Percentiles rank a stretch among this genome's conserved stretches.
Evolutionary conservation across 2,113 vertebrate genomes (phyloP).

Genomic region (Ascaphus truei): DNA sequence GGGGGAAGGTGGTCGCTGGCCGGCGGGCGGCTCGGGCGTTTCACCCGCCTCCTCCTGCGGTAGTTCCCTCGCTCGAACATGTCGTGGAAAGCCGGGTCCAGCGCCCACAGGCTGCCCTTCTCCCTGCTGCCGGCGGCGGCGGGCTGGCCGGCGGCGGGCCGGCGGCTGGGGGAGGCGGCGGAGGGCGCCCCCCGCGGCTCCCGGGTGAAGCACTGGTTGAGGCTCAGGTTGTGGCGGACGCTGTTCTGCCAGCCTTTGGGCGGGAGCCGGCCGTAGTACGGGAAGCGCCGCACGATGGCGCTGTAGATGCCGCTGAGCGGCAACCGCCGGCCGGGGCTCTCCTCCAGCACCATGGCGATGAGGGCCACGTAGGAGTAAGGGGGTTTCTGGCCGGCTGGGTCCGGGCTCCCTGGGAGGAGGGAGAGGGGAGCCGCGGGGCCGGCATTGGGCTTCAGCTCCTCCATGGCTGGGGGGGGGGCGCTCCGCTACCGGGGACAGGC

Average conservation of each 20-base stretch:
- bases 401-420: too few relatives aligned
- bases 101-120: constrained; percentile 67
- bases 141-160: constrained; percentile 35
- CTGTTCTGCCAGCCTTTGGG: constrained; percentile 76
- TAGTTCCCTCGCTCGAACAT: constrained; percentile 72
- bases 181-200: too few relatives aligned
- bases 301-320: constrained; percentile 73
- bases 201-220: constrained; percentile 74
- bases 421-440: not conserved
- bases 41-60: constrained; percentile 56
- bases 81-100: constrained; percentile 67
- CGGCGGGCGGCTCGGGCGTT: constrained; percentile 40
- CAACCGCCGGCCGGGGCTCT: constrained; percentile 59
- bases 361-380: constrained; percentile 76
- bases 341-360: constrained; percentile 75
- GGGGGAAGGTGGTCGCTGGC: not conserved
- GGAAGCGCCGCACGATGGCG: constrained; percentile 67
- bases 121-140: constrained; percentile 38
- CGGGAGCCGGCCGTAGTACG: constrained; percentile 63
- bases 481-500: too few relatives aligned
- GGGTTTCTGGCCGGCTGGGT: constrained; percentile 52
- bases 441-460: constrained; percentile 14
- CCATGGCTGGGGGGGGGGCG: too few relatives aligned
- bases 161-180: too few relatives aligned
- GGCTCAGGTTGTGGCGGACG: constrained; percentile 75